These are phyloP conservation scores for Ridgeia piscesae DNA, from an alignment of 1,140 invertebrate species.

Conservation along the genomic window DNA sequence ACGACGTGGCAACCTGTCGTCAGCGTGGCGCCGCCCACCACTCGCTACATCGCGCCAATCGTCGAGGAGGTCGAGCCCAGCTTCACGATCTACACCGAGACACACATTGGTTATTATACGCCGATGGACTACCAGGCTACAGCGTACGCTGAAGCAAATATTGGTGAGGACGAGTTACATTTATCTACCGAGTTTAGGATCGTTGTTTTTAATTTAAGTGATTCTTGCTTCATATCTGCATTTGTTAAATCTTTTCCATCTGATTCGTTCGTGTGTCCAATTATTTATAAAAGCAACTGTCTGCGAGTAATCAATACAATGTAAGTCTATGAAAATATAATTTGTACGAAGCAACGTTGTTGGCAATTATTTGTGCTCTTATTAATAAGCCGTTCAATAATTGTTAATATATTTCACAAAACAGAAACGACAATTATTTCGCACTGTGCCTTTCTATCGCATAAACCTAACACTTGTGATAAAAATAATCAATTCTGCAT, in stretches of 20 bases:
- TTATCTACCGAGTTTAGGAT: not conserved
- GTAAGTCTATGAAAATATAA: not conserved
- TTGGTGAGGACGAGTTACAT: not conserved
- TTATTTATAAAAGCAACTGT: not conserved
- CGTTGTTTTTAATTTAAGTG: not conserved
- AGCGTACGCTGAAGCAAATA: not conserved
- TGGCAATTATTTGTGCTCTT: not conserved
- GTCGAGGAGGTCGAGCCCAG: slow-evolving; percentile 25
- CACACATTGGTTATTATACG: not conserved
- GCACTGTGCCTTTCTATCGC: not conserved
- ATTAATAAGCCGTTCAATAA: too few relatives aligned
- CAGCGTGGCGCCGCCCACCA: slow-evolving; percentile 19
- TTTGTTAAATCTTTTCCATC: not conserved
- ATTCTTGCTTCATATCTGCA: not conserved
- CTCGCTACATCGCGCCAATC: slow-evolving; percentile 63
- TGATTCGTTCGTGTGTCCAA: not conserved
- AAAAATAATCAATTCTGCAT: too few relatives aligned
- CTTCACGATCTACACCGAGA: not conserved
- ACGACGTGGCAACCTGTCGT: slow-evolving; percentile 25
- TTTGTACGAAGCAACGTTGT: not conserved
- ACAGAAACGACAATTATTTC: not conserved
- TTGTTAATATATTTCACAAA: not conserved
- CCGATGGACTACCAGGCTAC: not conserved
- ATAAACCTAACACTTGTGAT: not conserved
- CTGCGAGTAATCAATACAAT: not conserved